Conservation (phyloP, 1,140 invertebrate species). For the Drosophila seguyi region DNA sequence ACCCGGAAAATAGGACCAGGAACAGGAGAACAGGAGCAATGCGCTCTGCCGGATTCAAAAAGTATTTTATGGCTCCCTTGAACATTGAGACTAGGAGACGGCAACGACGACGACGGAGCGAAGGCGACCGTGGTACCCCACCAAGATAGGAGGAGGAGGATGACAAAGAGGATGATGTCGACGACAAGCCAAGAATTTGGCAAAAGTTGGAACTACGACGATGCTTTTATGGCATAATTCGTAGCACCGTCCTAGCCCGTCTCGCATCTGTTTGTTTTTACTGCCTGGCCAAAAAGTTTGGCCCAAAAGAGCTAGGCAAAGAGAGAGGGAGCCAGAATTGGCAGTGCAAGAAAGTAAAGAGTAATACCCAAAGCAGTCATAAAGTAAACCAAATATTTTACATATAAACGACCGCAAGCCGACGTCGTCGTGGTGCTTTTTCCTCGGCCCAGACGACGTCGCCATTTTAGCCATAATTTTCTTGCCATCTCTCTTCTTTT, state of each 20-base stretch:
- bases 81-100: conserved; percentile 67
- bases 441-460: conserved; percentile 69
- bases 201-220: conserved; percentile 61
- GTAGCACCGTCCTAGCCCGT: conserved; percentile 45
- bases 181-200: conserved; percentile 71
- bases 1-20: conserved; percentile 1
- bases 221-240: conserved; percentile 80
- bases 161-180: conserved; percentile 41
- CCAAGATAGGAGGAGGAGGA: conserved; percentile 1
- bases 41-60: conserved; percentile 50
- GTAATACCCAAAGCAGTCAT: conserved; percentile 82
- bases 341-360: conserved; percentile 79
- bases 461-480: conserved; percentile 76
- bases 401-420: conserved; percentile 82
- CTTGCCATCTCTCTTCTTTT: conserved; percentile 12
- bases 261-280: conserved; percentile 66
- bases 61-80: conserved; percentile 78
- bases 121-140: conserved; percentile 34
- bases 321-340: conserved; percentile 47
- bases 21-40: conserved; percentile 45
- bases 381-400: conserved; percentile 83
- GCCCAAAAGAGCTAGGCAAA: conserved; percentile 15
- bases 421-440: conserved; percentile 57
- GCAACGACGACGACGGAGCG: conserved; percentile 27
- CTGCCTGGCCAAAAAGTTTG: conserved; percentile 65